These are phyloP conservation scores for Schrankia costaestrigalis DNA, from an alignment of 2,888 invertebrate genomes.

Conservation along the genomic window DNA sequence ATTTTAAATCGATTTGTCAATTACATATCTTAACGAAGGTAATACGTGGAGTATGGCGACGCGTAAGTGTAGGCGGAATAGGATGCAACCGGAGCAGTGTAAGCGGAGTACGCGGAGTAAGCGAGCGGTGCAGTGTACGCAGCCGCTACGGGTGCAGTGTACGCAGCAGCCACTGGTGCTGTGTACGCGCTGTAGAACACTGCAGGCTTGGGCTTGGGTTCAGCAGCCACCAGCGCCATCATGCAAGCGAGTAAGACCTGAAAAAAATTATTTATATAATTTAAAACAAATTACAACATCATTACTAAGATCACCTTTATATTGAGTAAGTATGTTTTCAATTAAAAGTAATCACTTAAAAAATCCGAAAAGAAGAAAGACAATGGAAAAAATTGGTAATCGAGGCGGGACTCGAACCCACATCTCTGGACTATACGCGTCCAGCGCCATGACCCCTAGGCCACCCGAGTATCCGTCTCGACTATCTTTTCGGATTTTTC, in stretches of 20 bases:
- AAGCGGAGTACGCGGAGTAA: slow-evolving; percentile 44
- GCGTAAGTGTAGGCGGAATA: slow-evolving; percentile 46
- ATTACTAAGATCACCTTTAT: neutral
- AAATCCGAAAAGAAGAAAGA: too few species aligned
- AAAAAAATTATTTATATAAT: slow-evolving; percentile 25
- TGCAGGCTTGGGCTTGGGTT: slow-evolving; percentile 32
- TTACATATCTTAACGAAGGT: neutral
- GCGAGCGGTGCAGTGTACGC: slow-evolving; percentile 37
- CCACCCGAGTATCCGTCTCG: too few species aligned
- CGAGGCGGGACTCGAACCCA: too few species aligned
- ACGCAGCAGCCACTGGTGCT: slow-evolving; percentile 39
- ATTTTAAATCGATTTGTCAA: too few species aligned
- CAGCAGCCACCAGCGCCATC: slow-evolving; percentile 38
- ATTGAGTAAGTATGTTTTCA: neutral
- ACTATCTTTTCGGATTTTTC: too few species aligned
- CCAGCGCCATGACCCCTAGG: too few species aligned
- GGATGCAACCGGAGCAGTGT: slow-evolving; percentile 42
- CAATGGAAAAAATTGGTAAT: too few species aligned
- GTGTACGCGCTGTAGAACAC: slow-evolving; percentile 35
- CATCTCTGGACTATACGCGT: too few species aligned
- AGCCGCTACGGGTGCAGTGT: slow-evolving; percentile 40
- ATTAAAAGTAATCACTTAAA: too few species aligned
- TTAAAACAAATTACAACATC: slow-evolving; percentile 51
- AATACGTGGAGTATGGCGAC: slow-evolving; percentile 32
- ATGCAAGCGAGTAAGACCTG: slow-evolving; percentile 56